Evolutionary conservation across 2,888 invertebrate species (phyloP).

Genomic region (Trilocha varians): DNA sequence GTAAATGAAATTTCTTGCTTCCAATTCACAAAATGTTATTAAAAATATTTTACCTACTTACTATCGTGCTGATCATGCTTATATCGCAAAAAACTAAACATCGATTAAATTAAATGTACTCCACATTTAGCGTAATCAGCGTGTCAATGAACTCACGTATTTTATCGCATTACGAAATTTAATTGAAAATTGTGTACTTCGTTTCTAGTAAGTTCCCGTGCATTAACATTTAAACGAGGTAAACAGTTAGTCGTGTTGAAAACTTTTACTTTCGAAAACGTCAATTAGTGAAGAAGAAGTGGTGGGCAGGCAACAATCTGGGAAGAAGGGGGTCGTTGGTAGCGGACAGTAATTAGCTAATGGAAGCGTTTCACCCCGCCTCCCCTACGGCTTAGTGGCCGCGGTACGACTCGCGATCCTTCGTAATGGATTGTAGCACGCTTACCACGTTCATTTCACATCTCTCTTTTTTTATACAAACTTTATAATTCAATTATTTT

Average conservation of each 20-base stretch:
- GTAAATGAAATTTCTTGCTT: too few species aligned
- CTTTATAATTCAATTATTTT: neutral
- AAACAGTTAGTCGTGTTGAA: neutral
- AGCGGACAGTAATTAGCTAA: conserved; percentile 62
- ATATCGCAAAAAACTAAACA: neutral
- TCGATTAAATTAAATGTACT: neutral
- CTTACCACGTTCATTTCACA: conserved; percentile 35
- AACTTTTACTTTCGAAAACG: conserved; percentile 14
- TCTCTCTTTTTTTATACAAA: conserved; percentile 44
- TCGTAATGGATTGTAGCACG: conserved; percentile 65
- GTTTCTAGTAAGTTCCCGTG: neutral
- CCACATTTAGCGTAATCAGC: neutral
- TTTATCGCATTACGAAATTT: conserved; percentile 1
- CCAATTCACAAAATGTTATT: too few species aligned
- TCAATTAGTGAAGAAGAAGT: conserved; percentile 57
- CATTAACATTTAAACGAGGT: neutral
- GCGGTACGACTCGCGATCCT: conserved; percentile 13
- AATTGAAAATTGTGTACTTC: neutral
- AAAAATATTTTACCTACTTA: too few species aligned
- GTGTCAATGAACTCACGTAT: conserved; percentile 1
- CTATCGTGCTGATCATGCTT: too few species aligned
- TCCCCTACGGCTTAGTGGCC: conserved; percentile 6
- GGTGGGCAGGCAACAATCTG: conserved; percentile 51
- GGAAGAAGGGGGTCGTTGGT: conserved; percentile 56
- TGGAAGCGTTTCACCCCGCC: conserved; percentile 38